Evolutionary conservation across 2,888 invertebrate species (phyloP).

Genomic region (Trissonchulus latispiculum): DNA sequence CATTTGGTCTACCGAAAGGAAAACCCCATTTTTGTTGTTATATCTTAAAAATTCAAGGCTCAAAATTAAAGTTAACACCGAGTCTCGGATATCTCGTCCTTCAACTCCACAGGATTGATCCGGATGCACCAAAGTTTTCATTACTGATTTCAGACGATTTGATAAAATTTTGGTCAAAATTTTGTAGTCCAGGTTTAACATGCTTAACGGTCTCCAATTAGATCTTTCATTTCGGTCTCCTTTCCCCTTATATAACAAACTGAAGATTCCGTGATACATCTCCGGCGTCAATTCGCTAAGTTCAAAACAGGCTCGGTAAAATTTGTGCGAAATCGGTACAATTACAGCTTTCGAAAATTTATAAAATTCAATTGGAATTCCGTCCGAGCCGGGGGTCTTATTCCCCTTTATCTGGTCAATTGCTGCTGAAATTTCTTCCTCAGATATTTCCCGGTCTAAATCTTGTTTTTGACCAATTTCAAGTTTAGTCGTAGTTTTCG

Average conservation of each 20-base stretch:
- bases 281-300: neutral
- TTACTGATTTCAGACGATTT: neutral
- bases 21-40: neutral
- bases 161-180: slow-evolving; percentile 1
- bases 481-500: too few species aligned
- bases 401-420: neutral
- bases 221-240: neutral
- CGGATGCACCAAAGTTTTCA: neutral
- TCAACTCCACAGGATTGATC: neutral
- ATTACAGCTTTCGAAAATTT: too few species aligned
- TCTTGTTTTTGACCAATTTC: too few species aligned
- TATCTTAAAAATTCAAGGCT: neutral
- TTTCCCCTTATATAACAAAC: slow-evolving; percentile 4
- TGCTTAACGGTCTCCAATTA: slow-evolving; percentile 11
- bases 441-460: neutral
- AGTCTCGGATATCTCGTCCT: slow-evolving; percentile 6
- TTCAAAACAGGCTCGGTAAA: neutral
- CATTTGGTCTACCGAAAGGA: slow-evolving; percentile 3
- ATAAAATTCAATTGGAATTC: slow-evolving; percentile 10
- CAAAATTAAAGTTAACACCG: neutral
- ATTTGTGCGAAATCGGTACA: neutral
- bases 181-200: slow-evolving; percentile 9
- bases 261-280: neutral
- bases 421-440: neutral
- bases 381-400: neutral